Evolutionary conservation across 2,113 vertebrate genomes (phyloP).

Genomic region (Cheirogaleus medius): DNA sequence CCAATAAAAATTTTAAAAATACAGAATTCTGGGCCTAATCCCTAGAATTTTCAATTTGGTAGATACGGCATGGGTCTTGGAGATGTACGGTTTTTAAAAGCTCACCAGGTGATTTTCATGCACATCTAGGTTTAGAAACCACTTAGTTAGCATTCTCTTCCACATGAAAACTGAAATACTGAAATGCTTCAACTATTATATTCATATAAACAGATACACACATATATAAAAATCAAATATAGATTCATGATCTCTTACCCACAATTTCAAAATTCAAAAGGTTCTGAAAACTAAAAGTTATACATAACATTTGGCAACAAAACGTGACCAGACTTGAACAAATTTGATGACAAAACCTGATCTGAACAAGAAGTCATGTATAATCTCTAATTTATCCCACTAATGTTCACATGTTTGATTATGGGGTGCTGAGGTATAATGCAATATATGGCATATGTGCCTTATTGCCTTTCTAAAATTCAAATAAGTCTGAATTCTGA

Average conservation of each 20-base stretch:
- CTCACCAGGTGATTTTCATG: background rate
- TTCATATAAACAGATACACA: background rate
- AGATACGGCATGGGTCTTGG: background rate
- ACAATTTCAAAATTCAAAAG: background rate
- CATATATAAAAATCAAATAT: background rate
- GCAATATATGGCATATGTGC: background rate
- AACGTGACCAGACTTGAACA: background rate
- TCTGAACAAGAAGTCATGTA: background rate
- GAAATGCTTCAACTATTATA: background rate
- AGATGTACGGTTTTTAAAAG: background rate
- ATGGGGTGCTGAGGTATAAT: background rate
- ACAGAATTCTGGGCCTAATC: background rate
- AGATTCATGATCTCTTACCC: background rate
- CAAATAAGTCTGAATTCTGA: background rate
- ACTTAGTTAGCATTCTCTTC: background rate
- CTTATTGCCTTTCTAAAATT: background rate
- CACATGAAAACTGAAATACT: background rate
- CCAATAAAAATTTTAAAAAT: background rate
- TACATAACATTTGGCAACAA: background rate
- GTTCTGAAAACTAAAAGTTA: background rate
- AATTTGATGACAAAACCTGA: background rate
- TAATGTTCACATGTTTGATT: background rate
- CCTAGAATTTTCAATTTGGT: background rate
- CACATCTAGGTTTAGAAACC: background rate
- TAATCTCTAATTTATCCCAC: background rate